A percentile compares a stretch with the other conserved stretches of the same genome.
Conservation (phyloP, 2,888 invertebrate species). For the Bursaphelenchus okinawaensis region DNA sequence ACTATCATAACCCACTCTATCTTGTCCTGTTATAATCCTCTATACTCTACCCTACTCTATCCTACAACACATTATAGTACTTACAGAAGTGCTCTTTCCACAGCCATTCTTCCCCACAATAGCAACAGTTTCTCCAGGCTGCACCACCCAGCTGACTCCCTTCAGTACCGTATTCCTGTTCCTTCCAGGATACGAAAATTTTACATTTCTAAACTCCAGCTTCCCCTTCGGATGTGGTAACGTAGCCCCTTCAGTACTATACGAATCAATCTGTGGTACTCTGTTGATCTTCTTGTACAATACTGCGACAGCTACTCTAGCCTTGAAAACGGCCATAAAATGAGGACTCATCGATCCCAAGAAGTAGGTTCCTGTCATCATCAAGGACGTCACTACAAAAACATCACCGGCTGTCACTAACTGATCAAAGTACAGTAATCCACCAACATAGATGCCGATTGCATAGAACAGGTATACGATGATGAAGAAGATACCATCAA, state of each 20-base stretch:
- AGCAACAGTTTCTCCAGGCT: slow-evolving; percentile 58
- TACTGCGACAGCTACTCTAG: slow-evolving; percentile 46
- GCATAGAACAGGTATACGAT: slow-evolving; percentile 18
- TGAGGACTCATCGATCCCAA: slow-evolving; percentile 46
- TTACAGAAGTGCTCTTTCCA: slow-evolving; percentile 68
- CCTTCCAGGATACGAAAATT: slow-evolving; percentile 43
- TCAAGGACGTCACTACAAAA: slow-evolving; percentile 42
- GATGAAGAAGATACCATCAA: slow-evolving; percentile 28
- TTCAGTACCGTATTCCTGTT: slow-evolving; percentile 46
- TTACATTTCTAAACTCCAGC: slow-evolving; percentile 38
- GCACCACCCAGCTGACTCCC: slow-evolving; percentile 55
- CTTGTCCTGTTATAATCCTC: too few species aligned
- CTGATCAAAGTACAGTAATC: neutral
- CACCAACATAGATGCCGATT: slow-evolving; percentile 15
- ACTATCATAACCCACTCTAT: too few species aligned
- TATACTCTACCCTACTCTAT: too few species aligned
- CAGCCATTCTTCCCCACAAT: slow-evolving; percentile 70
- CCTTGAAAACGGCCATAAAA: slow-evolving; percentile 45
- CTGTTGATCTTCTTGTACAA: slow-evolving; percentile 45
- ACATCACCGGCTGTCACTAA: slow-evolving; percentile 35
- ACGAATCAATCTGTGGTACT: slow-evolving; percentile 37
- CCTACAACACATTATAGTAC: too few species aligned
- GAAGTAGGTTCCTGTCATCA: slow-evolving; percentile 42
- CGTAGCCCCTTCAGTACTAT: slow-evolving; percentile 30
- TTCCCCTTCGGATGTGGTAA: slow-evolving; percentile 20